Evolutionary conservation across 2,888 invertebrate species (phyloP), one percentile per base, ranked within the genome.

Genomic region (Pandemis cinnamomeana): DNA sequence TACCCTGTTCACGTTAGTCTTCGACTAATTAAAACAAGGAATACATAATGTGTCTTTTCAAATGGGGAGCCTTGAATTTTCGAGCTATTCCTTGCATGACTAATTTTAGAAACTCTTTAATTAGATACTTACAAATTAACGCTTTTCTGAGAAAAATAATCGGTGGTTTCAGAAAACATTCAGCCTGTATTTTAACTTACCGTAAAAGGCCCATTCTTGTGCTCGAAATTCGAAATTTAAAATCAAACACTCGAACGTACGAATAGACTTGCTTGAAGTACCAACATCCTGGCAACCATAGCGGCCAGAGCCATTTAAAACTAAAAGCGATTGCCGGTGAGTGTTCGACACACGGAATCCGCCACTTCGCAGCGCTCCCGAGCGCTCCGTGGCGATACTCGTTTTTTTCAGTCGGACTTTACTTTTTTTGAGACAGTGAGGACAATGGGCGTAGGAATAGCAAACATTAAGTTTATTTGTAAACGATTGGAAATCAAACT

Each of bases 321-420:
- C 74, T 74, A 74, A 74, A 74, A 74, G 73, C 73, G 69, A 70
- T 60, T 66, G 73, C 58, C 63, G 69, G 71, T 53, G 51, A 74
- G 74, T 74, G 74, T 74, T 74, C 74, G 55, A 74, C 74, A 74
- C 71, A 74, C 74, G 74, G 74, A 74, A 62, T 71, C 74, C 42
- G 74, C 67, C 74, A 74, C 74, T 74, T 74, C 71, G 71, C 70
- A 66, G 51, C 70, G 60, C 69, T 72, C 55, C 62, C 55, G 68
- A 20, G 36, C 72, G 72, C 72, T 51, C 36, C 36, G 60, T 11
- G 5, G 27, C 69, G 69, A 27, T 69, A 44, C 15, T 71, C 63
- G 62, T 62, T 69, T 73, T 74, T 66, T 66, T 44, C 36, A 64
- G 41, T 36, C 48, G 36, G 7, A 67, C 67, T 67, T 41, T 48